Evolutionary conservation across 1,140 invertebrate species (phyloP).

Genomic region (Gonatopus flavifemur): DNA sequence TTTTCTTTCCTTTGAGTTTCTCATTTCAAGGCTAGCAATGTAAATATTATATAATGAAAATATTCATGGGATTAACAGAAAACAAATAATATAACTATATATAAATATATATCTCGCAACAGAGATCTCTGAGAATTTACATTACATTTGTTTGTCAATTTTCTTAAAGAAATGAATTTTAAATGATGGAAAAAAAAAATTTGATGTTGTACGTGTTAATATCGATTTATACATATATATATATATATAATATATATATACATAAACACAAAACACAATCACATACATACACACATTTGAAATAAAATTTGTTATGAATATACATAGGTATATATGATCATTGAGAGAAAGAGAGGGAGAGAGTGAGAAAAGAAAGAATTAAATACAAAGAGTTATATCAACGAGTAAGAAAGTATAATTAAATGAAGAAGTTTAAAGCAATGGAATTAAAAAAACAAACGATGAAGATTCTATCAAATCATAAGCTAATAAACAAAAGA

Average conservation of each 20-base stretch:
- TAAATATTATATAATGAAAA: neutral
- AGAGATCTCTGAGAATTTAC: neutral
- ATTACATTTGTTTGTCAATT: neutral
- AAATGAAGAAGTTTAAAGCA: conserved; percentile 3
- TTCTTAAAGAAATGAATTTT: neutral
- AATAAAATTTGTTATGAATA: conserved; percentile 7
- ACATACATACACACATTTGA: no score
- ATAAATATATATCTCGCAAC: neutral
- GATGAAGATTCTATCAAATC: conserved; percentile 31
- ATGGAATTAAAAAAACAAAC: conserved; percentile 16
- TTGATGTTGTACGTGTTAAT: conserved; percentile 44
- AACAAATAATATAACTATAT: neutral
- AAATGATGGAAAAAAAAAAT: conserved; percentile 21
- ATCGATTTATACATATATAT: conserved; percentile 44
- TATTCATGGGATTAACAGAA: neutral
- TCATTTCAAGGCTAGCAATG: no score
- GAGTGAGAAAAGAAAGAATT: no score
- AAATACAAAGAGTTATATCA: conserved; percentile 39
- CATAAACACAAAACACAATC: conserved; percentile 10
- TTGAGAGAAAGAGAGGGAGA: no score
- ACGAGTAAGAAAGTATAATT: conserved; percentile 37
- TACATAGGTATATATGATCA: conserved; percentile 35
- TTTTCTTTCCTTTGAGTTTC: no score
- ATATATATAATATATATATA: conserved; percentile 16
- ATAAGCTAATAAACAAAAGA: no score